Conservation (phyloP, 2,113 vertebrate genomes). For the Deroptyus accipitrinus region DNA sequence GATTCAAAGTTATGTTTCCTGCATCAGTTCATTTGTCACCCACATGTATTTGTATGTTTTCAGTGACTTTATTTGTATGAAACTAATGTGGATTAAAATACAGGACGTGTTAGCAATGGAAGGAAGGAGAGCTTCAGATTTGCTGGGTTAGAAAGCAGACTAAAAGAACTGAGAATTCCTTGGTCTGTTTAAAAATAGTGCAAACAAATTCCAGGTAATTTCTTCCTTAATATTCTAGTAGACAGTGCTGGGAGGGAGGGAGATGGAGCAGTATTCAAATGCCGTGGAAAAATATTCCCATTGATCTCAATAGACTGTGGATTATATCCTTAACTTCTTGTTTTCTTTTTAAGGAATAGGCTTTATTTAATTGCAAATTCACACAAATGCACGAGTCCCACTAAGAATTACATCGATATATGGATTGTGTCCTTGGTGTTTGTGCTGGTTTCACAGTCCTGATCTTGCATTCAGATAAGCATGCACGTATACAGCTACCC, state of each 20-base stretch:
- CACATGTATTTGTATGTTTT: slow-evolving; percentile 13
- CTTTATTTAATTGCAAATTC: slow-evolving; percentile 61
- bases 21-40: slow-evolving; percentile 38
- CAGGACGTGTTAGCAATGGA: not conserved
- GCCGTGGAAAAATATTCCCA: not conserved
- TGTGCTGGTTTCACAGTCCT: slow-evolving; percentile 46
- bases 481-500: not conserved
- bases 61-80: slow-evolving; percentile 23
- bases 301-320: slow-evolving; percentile 32
- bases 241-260: not conserved
- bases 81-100: not conserved
- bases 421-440: slow-evolving; percentile 59
- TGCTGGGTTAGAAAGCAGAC: not conserved
- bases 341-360: slow-evolving; percentile 55
- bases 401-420: slow-evolving; percentile 58
- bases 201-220: slow-evolving; percentile 5
- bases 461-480: slow-evolving; percentile 62
- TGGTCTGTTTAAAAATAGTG: not conserved
- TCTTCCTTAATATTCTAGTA: not conserved
- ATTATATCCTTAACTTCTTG: slow-evolving; percentile 49
- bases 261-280: not conserved
- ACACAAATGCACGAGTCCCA: not conserved
- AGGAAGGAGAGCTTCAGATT: not conserved
- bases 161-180: not conserved
- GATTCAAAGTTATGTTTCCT: slow-evolving; percentile 46